phyloP scores from a whole-genome alignment of 2,113 vertebrate genomes.

The Oncorhynchus nerka region DNA sequence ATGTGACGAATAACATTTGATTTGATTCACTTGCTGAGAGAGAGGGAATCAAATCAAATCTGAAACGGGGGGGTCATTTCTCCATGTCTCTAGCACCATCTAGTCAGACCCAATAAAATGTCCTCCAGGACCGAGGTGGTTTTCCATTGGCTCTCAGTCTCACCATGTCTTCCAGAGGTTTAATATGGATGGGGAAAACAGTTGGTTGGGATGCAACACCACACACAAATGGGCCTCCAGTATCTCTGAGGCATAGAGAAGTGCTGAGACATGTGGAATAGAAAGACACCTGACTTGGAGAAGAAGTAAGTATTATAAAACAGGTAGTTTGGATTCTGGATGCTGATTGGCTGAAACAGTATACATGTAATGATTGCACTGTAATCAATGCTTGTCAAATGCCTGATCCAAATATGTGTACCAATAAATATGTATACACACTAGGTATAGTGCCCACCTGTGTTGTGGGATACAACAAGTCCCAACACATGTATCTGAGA shows the following conservation, averaged over 20 bases:
- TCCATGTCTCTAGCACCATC: slow-evolving; percentile 9
- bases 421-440: not conserved
- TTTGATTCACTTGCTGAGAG: not conserved
- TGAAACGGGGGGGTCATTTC: slow-evolving; percentile 45
- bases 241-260: not conserved
- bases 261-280: not conserved
- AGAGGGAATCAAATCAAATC: slow-evolving; percentile 3
- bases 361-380: not conserved
- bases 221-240: not conserved
- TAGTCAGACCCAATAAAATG: slow-evolving; percentile 15
- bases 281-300: not conserved
- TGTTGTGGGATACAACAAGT: not conserved
- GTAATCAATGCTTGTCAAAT: not conserved
- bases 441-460: not conserved
- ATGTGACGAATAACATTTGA: too few species aligned
- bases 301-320: not conserved
- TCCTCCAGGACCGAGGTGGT: not conserved
- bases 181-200: not conserved
- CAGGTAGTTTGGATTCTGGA: too few species aligned
- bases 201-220: not conserved
- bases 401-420: not conserved
- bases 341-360: not conserved
- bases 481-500: not conserved
- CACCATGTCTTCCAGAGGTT: not conserved
- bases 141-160: not conserved